phyloP scores from a whole-genome alignment of 2,113 vertebrate species.

The Antigone vipio region DNA sequence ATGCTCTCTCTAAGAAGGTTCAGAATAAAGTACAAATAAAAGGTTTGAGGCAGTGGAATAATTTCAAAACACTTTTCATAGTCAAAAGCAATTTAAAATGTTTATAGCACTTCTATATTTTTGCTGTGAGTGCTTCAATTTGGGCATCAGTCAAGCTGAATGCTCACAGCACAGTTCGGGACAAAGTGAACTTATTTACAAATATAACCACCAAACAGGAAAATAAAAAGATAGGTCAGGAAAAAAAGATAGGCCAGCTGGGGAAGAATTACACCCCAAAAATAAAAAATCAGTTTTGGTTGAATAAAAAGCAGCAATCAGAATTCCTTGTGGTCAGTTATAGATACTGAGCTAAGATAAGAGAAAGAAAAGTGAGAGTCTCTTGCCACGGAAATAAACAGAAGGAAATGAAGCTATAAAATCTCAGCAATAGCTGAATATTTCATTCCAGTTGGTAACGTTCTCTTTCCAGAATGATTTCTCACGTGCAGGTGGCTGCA shows the following conservation, averaged over 20 bases:
- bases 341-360: not conserved
- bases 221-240: not conserved
- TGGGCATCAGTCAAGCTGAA: constrained; percentile 25
- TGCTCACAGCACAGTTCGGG: not conserved
- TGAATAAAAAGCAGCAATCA: not conserved
- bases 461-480: not conserved
- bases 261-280: not conserved
- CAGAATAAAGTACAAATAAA: constrained; percentile 4
- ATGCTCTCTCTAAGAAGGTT: not conserved
- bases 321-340: not conserved
- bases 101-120: constrained; percentile 48
- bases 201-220: not conserved
- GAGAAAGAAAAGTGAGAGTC: not conserved
- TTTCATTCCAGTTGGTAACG: not conserved
- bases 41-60: constrained; percentile 11
- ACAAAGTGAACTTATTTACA: constrained; percentile 4
- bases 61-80: constrained; percentile 37
- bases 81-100: constrained; percentile 46
- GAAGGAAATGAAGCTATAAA: not conserved
- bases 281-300: not conserved
- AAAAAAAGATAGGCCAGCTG: not conserved
- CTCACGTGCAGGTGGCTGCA: not conserved
- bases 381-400: not conserved
- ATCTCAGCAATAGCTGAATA: not conserved
- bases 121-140: constrained; percentile 28